Conservation (phyloP, 2,113 vertebrate genomes). For the Syngnathus scovelli region DNA sequence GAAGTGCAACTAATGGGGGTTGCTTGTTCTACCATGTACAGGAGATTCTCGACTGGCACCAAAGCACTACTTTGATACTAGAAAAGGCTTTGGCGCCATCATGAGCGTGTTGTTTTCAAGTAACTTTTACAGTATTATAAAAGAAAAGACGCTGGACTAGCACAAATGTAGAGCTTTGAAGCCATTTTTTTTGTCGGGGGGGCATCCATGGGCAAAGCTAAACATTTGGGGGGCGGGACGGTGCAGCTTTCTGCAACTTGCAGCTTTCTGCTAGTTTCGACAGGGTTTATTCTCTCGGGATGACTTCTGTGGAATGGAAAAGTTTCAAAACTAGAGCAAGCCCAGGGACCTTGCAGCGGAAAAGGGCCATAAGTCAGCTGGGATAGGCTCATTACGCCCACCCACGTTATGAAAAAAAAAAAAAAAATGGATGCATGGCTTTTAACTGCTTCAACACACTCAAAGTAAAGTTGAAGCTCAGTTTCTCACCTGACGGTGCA, state of each 20-base stretch:
- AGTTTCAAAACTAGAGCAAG: not conserved
- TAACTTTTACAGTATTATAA: not conserved
- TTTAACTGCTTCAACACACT: not conserved
- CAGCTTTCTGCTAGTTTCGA: not conserved
- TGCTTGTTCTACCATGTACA: too few relatives aligned
- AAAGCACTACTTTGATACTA: too few relatives aligned
- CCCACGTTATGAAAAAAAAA: conserved; percentile 1
- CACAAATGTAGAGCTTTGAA: not conserved
- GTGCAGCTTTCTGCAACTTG: not conserved
- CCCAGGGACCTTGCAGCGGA: not conserved
- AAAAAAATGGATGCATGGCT: not conserved
- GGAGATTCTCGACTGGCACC: too few relatives aligned
- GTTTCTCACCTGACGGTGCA: conserved; percentile 65
- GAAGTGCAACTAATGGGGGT: too few relatives aligned
- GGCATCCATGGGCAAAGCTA: not conserved
- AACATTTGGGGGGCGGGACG: not conserved
- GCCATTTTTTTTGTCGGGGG: not conserved
- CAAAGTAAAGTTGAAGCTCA: not conserved
- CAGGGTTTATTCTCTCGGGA: not conserved
- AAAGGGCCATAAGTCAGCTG: conserved; percentile 7
- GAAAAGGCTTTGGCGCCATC: not conserved
- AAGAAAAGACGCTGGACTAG: not conserved
- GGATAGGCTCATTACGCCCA: conserved; percentile 2
- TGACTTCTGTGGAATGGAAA: not conserved
- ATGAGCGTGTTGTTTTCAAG: not conserved